Base-by-base conservation (phyloP, 2,797 vertebrate species). In the Eutrigla gurnardus region DNA sequence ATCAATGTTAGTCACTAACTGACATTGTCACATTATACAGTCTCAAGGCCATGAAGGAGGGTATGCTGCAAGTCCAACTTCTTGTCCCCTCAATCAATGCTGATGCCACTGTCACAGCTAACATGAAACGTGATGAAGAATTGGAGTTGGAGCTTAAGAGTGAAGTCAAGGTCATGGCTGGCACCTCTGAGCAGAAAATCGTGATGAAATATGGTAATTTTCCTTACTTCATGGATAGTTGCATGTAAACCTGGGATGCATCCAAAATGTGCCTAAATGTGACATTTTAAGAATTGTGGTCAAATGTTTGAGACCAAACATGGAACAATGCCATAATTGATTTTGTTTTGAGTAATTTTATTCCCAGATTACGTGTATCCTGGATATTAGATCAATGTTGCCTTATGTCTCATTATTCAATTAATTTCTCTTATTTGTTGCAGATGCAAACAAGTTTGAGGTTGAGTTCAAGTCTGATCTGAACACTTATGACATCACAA, bases 361-460 rank as follows among this genome's bases (percentile, higher is more conserved):
- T 11, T 60, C 8, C 32, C 1, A 8, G 25, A 7, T 49, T 37
- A 37, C 14, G 7, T 64, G 0, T 25, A 3, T 36, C 12, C 2
- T 49, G 8, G 15, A 8, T 5, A 49, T 58, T 15, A 52, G 15
- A 52, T 5, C 2, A 33, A 55, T 43, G 39, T 46, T 40, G 53
- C 3, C 18, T 67, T 8, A 35, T 43, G 11, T 55, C 39, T 62
- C 4, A 18, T 1, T 7, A 59, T 46, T 59, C 0, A 46, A n/a
- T 65, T 49, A 1, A 68, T 36, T 55, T 9, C 59, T 71, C 6
- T 81, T 57, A 65, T 45, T 57, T 46, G 3, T 91, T 92, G 17
- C 87, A 99, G 98, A 96, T 84, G 77, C 85, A 64, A 94, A 94
- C 50, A 96, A 95, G 83, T 59, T 96, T 70, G 95, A 96, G 76